Conservation (phyloP, 2,888 invertebrate species). For the Thecophora atra region DNA sequence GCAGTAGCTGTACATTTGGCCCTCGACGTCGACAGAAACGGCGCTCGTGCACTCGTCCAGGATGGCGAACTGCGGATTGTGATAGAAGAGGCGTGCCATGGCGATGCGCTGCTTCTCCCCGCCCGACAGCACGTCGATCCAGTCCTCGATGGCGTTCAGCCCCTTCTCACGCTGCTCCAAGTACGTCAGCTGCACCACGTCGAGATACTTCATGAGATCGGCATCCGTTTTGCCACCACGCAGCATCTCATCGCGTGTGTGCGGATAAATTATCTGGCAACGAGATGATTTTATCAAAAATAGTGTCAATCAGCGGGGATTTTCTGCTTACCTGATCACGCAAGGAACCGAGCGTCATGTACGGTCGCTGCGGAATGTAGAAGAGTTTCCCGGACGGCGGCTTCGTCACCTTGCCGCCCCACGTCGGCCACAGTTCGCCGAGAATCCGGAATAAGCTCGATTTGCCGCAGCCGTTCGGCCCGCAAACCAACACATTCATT, state of each 20-base stretch:
- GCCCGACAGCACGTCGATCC: slow-evolving; percentile 98
- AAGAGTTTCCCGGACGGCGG: slow-evolving; percentile 96
- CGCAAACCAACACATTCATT: slow-evolving; percentile 96
- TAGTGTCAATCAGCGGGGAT: slow-evolving; percentile 4
- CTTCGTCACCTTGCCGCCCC: slow-evolving; percentile 92
- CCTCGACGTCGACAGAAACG: slow-evolving; percentile 98
- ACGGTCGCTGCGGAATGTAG: slow-evolving; percentile 92
- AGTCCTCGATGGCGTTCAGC: slow-evolving; percentile 94
- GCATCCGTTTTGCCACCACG: slow-evolving; percentile 81
- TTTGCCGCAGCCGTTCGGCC: slow-evolving; percentile 98
- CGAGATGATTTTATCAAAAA: not conserved
- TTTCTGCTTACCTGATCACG: slow-evolving; percentile 79
- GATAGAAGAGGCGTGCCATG: slow-evolving; percentile 98
- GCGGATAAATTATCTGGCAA: slow-evolving; percentile 85
- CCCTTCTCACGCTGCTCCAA: slow-evolving; percentile 85
- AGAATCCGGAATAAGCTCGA: slow-evolving; percentile 95
- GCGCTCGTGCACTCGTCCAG: slow-evolving; percentile 99
- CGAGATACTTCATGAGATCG: slow-evolving; percentile 79
- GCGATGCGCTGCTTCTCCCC: slow-evolving; percentile 99
- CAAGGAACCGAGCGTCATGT: slow-evolving; percentile 96
- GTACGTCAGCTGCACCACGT: slow-evolving; percentile 85
- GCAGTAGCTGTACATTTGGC: slow-evolving; percentile 95
- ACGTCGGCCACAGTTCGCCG: slow-evolving; percentile 97
- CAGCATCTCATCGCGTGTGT: slow-evolving; percentile 85
- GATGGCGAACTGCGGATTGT: slow-evolving; percentile 97